Conservation (phyloP, 2,797 vertebrate genomes). For the Chrysocyon brachyurus region DNA sequence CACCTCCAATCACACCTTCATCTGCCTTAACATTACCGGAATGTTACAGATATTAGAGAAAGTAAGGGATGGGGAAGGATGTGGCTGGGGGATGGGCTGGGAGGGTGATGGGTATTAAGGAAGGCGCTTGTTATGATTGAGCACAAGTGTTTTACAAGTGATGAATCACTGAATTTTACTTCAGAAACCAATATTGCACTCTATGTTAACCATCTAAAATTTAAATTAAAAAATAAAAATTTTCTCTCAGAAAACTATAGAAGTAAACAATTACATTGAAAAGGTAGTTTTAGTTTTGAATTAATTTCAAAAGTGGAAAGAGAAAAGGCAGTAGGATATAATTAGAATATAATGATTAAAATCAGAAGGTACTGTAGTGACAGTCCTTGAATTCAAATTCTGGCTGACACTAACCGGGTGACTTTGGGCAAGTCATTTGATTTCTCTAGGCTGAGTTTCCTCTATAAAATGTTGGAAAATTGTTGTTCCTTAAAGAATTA, state of each 20-base stretch:
- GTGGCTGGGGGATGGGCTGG: background rate
- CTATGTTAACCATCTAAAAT: background rate
- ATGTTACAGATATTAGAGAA: conserved; percentile 15
- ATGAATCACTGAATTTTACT: background rate
- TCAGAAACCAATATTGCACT: background rate
- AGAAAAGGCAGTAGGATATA: background rate
- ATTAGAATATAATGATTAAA: conserved; percentile 38
- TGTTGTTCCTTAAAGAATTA: conserved; percentile 8
- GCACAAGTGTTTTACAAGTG: background rate
- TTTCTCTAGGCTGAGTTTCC: background rate
- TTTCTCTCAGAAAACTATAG: background rate
- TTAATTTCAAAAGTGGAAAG: conserved; percentile 62
- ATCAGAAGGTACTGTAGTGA: background rate
- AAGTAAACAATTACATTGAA: conserved; percentile 55
- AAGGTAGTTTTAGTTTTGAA: conserved; percentile 28
- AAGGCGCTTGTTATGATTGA: background rate
- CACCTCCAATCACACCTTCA: background rate
- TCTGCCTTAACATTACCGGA: background rate
- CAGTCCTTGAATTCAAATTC: conserved; percentile 34
- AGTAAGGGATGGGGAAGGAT: background rate
- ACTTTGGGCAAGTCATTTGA: background rate
- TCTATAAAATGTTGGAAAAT: background rate
- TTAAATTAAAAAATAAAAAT: background rate
- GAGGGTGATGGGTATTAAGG: background rate
- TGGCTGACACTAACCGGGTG: background rate